Conservation (phyloP, 2,888 invertebrate genomes). For the Callinectes sapidus region DNA sequence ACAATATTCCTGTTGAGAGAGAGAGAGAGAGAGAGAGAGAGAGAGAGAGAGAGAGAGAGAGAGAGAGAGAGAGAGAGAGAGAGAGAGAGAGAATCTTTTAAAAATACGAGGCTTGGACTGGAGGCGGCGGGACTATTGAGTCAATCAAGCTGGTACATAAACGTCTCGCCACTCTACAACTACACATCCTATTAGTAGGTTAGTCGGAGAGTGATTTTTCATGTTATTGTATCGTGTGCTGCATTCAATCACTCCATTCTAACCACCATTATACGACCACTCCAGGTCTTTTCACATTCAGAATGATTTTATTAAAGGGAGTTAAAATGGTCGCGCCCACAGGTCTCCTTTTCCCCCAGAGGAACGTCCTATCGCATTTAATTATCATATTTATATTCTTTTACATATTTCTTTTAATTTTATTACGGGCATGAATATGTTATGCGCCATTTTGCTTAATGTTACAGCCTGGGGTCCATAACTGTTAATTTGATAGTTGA, state of each 20-base stretch:
- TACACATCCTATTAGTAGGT: too few relatives aligned
- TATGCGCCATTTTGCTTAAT: neutral
- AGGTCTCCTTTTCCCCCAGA: neutral
- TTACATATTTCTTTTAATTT: neutral
- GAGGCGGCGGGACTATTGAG: too few relatives aligned
- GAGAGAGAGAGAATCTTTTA: too few relatives aligned
- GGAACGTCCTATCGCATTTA: neutral
- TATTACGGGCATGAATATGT: neutral
- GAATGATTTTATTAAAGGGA: neutral
- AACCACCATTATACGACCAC: neutral
- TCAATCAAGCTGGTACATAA: too few relatives aligned
- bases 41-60: too few relatives aligned
- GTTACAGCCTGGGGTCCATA: neutral
- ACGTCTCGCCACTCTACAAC: too few relatives aligned
- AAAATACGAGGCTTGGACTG: too few relatives aligned
- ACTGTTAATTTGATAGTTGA: constrained; percentile 1
- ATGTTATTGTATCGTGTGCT: neutral
- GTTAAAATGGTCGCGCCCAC: neutral
- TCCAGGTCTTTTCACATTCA: neutral
- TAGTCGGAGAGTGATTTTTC: neutral
- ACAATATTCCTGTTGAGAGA: too few relatives aligned
- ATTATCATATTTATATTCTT: neutral
- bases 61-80: too few relatives aligned
- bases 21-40: too few relatives aligned
- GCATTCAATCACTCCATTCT: neutral